These are phyloP conservation scores for Hydriomena furcata DNA, from an alignment of 2,888 invertebrate species.

Conservation along the genomic window DNA sequence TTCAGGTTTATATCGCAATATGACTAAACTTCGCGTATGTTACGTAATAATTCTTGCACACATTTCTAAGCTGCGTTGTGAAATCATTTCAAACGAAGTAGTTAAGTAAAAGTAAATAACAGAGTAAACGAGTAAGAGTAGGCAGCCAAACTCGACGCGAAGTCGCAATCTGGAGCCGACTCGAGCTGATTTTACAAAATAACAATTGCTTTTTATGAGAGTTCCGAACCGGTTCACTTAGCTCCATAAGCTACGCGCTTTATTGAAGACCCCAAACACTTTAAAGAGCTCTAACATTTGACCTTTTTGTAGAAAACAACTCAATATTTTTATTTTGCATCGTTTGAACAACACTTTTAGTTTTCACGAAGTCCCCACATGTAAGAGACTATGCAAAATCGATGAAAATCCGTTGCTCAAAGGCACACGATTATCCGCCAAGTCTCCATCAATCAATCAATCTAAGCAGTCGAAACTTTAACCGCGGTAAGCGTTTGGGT, in stretches of 20 bases:
- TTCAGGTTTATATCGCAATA: too few relatives aligned
- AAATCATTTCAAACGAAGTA: constrained; percentile 9
- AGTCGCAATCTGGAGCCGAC: constrained; percentile 12
- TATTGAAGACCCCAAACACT: constrained; percentile 21
- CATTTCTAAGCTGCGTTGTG: constrained; percentile 6
- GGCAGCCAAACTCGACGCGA: neutral
- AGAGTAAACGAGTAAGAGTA: constrained; percentile 4
- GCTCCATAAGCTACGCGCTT: constrained; percentile 20
- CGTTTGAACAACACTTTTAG: neutral
- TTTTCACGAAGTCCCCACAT: neutral
- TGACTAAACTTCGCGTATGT: too few relatives aligned
- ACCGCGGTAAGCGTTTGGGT: neutral
- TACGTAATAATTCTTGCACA: neutral
- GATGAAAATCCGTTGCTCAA: neutral
- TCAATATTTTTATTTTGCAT: neutral
- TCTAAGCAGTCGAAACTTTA: neutral
- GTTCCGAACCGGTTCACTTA: constrained; percentile 12
- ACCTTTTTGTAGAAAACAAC: constrained; percentile 13
- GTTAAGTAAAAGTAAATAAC: constrained; percentile 18
- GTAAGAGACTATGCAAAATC: neutral
- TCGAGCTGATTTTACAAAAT: constrained; percentile 24
- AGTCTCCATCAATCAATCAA: too few relatives aligned
- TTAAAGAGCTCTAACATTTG: constrained; percentile 18
- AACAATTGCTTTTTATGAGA: constrained; percentile 30
- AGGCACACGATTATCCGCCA: neutral